A percentile compares a stretch with the other conserved stretches of the same genome.
Conservation (phyloP, 2,113 vertebrate species). For the Mohoua ochrocephala region DNA sequence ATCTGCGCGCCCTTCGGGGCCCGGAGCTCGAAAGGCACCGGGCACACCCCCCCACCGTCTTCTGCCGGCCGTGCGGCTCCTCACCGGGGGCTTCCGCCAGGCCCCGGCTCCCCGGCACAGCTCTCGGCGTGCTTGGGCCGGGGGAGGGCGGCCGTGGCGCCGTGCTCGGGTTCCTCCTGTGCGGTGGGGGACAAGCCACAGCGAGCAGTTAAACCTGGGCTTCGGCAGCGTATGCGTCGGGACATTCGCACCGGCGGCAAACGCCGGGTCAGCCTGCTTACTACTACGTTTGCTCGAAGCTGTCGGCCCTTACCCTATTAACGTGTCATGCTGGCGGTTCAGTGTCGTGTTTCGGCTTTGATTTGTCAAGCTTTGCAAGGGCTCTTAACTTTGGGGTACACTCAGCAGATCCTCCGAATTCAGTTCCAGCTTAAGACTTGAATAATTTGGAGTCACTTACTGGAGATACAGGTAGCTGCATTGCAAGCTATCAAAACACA, state of each 20-base stretch:
- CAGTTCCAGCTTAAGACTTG: neutral
- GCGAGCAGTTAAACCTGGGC: rapidly evolving
- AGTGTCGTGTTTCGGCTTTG: neutral
- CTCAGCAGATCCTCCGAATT: neutral
- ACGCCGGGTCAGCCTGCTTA: rapidly evolving
- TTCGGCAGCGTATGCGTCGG: rapidly evolving
- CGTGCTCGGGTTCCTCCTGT: too few species aligned
- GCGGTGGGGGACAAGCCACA: rapidly evolving
- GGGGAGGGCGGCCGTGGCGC: neutral
- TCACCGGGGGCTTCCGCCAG: neutral
- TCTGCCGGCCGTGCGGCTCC: neutral
- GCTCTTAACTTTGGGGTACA: neutral
- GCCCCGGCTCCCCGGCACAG: too few species aligned
- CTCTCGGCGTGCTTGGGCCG: neutral
- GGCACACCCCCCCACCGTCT: rapidly evolving
- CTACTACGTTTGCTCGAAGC: rapidly evolving
- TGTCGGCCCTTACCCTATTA: rapidly evolving
- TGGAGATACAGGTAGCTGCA: neutral
- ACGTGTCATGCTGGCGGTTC: rapidly evolving
- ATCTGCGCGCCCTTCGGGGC: too few species aligned
- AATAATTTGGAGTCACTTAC: too few species aligned
- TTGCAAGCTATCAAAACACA: neutral
- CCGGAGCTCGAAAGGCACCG: neutral
- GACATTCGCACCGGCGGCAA: rapidly evolving
- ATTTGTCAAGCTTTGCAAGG: neutral